phyloP scores from a whole-genome alignment of 2,888 invertebrate genomes.

The Trachelus troglodyta region DNA sequence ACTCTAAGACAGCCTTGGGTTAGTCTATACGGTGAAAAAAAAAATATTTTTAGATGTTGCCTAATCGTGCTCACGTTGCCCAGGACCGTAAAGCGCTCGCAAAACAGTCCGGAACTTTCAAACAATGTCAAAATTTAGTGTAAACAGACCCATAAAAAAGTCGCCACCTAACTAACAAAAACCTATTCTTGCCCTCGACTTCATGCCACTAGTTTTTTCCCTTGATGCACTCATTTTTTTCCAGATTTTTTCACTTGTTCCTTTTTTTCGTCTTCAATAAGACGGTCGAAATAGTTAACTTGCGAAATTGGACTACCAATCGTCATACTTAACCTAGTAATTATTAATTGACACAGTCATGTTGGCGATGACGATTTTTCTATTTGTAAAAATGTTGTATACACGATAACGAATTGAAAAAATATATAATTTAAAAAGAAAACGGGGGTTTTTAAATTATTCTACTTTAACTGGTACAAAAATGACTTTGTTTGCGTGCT shows the following conservation, averaged over 20 bases:
- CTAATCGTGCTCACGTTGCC: constrained; percentile 6
- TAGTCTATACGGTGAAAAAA: background rate
- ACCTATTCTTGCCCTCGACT: constrained; percentile 1
- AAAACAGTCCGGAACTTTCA: constrained; percentile 22
- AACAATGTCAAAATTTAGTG: constrained; percentile 23
- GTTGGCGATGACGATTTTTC: background rate
- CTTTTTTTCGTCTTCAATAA: background rate
- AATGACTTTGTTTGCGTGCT: background rate
- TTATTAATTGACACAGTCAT: background rate
- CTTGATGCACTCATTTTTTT: background rate
- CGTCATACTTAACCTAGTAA: background rate
- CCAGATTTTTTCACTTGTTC: too few species aligned
- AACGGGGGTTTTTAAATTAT: background rate
- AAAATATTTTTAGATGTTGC: constrained; percentile 22
- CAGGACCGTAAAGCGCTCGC: constrained; percentile 15
- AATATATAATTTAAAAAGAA: background rate
- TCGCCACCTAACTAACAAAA: constrained; percentile 5
- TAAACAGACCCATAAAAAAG: constrained; percentile 20
- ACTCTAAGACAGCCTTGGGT: background rate
- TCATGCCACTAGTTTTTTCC: background rate
- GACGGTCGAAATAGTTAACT: background rate
- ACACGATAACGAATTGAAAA: background rate
- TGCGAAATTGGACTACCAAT: background rate
- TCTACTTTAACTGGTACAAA: background rate
- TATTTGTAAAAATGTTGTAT: background rate